Base-by-base conservation (phyloP, 2,797 vertebrate genomes). In the Graptemys geographica region DNA sequence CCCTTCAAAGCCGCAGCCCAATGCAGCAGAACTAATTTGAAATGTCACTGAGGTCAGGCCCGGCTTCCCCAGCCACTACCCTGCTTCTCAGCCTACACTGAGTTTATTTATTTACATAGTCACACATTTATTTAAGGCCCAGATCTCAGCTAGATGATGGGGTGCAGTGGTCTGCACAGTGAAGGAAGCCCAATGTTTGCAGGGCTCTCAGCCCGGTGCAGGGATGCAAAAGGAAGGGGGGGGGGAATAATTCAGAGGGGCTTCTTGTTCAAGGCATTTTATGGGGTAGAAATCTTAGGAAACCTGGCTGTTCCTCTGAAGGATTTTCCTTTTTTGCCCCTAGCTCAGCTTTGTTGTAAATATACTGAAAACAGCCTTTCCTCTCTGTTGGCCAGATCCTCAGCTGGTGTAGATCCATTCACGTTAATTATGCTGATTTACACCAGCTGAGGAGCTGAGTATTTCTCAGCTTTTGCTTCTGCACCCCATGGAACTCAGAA, bases 11-110 rank as follows among this genome's bases (percentile, higher is more conserved):
- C 97, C 91, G 89, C 97, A 91, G 96, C 94, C 93, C 97, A 97
- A 95, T 1, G 59, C 96, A 98, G 98, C 98, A 98, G 98, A 98
- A 98, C 98, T 98, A 98, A 98, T 98, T 98, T 97, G 98, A 98
- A 98, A 98, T 98, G 98, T 98, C 98, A 98, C 95, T 8, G 76
- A 98, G 98, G 98, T 98, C 98, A 98, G 97, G 96, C 97, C 96
- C 1, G 0, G 96, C 96, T 97, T 97, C 97, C 96, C 96, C 95
- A 96, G 97, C 96, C 96, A 97, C 97, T 97, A 97, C 95, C 95
- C 97, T 96, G 94, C 94, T 97, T 98, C 97, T 97, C 97, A 95
- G 96, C 93, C 97, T 97, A 88, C 90, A 79, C 97, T 96, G 96
- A 94, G 94, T 52, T 27, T 96, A 89, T 98, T 98, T 98, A 98